These are phyloP conservation scores for Amphiprion percula DNA, from an alignment of 2,113 vertebrate genomes.

Conservation along the genomic window DNA sequence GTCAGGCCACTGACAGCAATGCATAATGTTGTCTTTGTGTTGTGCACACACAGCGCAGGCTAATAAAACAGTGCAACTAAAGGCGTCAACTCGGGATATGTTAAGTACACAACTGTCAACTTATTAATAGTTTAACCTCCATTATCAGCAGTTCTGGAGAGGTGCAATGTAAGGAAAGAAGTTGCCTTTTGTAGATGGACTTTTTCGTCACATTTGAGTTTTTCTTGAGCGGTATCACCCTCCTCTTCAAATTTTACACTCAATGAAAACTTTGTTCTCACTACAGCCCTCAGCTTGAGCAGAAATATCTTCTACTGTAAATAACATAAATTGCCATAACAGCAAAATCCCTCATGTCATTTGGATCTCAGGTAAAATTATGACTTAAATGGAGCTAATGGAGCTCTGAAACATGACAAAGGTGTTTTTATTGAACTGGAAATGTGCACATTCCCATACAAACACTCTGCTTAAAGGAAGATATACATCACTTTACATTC, in stretches of 20 bases:
- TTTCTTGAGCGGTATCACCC: not conserved
- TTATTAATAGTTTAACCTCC: conserved; percentile 5
- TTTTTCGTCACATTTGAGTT: not conserved
- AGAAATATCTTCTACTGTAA: not conserved
- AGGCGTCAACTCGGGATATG: conserved; percentile 7
- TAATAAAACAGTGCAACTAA: conserved; percentile 39
- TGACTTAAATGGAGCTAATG: not conserved
- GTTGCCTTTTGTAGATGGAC: not conserved
- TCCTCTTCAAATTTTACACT: not conserved
- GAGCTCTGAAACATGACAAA: not conserved
- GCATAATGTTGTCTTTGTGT: conserved; percentile 65
- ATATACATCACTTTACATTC: not conserved
- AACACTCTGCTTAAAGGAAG: not conserved
- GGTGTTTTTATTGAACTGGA: not conserved
- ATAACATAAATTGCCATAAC: not conserved
- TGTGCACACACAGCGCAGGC: conserved; percentile 33
- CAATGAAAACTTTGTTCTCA: not conserved
- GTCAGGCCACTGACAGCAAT: conserved; percentile 66
- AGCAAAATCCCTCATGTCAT: not conserved
- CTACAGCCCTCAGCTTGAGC: not conserved
- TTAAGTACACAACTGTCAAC: not conserved
- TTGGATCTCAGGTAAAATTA: not conserved
- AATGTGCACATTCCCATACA: not conserved
- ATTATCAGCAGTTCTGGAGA: not conserved
- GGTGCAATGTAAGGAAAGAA: not conserved